Conservation (phyloP, 2,888 invertebrate species). For the Teleiodes luculella region DNA sequence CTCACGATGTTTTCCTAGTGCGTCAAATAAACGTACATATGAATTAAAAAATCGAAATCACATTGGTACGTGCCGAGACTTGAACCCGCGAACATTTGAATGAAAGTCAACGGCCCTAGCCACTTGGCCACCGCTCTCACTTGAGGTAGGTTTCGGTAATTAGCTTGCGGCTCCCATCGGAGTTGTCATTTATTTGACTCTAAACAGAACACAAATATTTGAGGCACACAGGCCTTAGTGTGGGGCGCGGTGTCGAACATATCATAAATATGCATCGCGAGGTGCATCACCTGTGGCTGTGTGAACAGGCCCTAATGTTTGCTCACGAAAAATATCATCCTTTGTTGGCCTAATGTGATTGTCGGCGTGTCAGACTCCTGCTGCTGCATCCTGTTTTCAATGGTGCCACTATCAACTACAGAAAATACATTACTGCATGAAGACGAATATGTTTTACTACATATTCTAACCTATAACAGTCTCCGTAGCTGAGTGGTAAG, state of each 20-base stretch:
- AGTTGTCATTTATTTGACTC: slow-evolving; percentile 36
- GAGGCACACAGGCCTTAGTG: slow-evolving; percentile 56
- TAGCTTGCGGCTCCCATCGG: slow-evolving; percentile 11
- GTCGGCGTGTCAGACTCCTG: slow-evolving; percentile 39
- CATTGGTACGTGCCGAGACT: no score
- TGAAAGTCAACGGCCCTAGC: no score
- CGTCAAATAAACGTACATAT: no score
- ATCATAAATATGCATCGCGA: slow-evolving; percentile 73
- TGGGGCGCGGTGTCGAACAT: slow-evolving; percentile 62
- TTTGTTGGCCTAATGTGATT: slow-evolving; percentile 62
- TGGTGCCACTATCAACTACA: slow-evolving; percentile 26
- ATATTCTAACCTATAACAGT: not conserved
- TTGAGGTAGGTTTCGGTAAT: slow-evolving; percentile 9
- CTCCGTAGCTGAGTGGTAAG: no score
- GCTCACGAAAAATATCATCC: slow-evolving; percentile 70
- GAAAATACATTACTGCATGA: not conserved
- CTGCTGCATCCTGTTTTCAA: slow-evolving; percentile 29
- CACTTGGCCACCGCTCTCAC: no score
- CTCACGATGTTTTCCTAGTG: no score
- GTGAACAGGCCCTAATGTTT: slow-evolving; percentile 63
- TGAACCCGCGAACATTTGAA: no score
- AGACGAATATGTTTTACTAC: not conserved
- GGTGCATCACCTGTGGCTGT: slow-evolving; percentile 58
- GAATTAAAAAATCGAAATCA: no score
- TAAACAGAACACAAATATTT: slow-evolving; percentile 60